Conservation (phyloP, 2,113 vertebrate species). For the Cranoglanis bouderius region DNA sequence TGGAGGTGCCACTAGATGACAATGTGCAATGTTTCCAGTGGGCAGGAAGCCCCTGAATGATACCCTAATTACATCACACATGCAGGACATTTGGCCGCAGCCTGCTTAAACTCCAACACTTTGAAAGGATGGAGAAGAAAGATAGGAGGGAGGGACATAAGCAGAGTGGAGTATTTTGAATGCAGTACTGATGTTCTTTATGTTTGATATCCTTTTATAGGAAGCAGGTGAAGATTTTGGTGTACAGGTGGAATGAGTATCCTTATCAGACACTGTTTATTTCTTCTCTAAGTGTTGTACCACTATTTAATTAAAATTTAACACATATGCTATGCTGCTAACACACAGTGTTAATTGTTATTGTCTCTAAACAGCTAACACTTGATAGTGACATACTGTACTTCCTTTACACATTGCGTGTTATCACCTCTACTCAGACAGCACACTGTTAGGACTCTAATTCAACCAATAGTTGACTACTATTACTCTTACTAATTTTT, state of each 20-base stretch:
- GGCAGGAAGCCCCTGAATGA: conserved; percentile 19
- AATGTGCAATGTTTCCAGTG: conserved; percentile 41
- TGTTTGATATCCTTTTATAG: neutral
- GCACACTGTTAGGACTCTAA: neutral
- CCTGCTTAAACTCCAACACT: conserved; percentile 15
- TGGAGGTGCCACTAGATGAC: conserved; percentile 35
- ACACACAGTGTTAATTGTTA: conserved; percentile 1
- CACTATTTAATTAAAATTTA: neutral
- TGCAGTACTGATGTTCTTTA: too few species aligned
- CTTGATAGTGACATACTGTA: neutral
- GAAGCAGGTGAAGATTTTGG: neutral
- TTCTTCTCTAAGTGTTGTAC: neutral
- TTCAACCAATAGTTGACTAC: neutral
- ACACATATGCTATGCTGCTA: neutral
- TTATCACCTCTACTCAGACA: neutral
- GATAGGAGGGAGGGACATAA: neutral
- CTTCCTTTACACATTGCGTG: neutral
- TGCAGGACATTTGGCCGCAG: conserved; percentile 24
- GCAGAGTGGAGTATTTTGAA: neutral
- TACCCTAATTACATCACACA: conserved; percentile 44
- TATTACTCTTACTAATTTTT: neutral
- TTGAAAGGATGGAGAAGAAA: neutral
- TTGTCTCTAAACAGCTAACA: neutral
- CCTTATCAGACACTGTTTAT: neutral
- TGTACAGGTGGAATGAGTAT: neutral